Evolutionary conservation across 1,140 invertebrate genomes (phyloP), one percentile per base, ranked within the genome.

Genomic region (Sycobia sp.): DNA sequence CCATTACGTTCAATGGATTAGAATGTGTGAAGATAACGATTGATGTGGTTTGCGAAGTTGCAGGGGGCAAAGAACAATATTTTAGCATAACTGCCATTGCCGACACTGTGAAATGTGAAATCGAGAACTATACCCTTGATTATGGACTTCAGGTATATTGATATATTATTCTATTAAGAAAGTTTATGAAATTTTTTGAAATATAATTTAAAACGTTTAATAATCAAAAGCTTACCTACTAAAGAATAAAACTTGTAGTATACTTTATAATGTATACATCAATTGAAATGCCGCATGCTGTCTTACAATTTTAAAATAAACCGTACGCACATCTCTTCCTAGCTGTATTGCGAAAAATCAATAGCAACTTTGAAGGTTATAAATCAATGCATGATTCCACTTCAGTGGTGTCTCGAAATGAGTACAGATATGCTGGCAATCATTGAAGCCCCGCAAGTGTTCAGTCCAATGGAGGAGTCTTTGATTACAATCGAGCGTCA

Each of bases 61-160:
- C 68, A n/a, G 71, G 73, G 1, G 83, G 83, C 4, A 71, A 74
- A 9, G 54, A 74, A 9, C 70, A 81, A 64, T 16, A 55, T 0
- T 34, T 84, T 4, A 54, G 60, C 7, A 56, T 84, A 1, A 51
- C 34, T 2, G 83, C 78, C 3, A 71, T 54, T 29, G 73, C 77
- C 1, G 75, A 78, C 14, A 54, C 68, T 20, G 67, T 83, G 13
- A 59, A 43, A 39, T 84, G 76, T 54, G 51, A 65, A 3, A 46
- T 84, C 1, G 20, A 79, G 46, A 76, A 62, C 9, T 62, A 61
- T 11, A 9, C 46, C 3, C 72, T 84, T 9, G 75, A 83, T 62
- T 80, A 79, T 62, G 81, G 79, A 18, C 66, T 76, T 55, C 71
- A 74, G 65, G 80, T 80, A 71, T 27, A 20, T n/a, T n/a, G n/a